Evolutionary conservation across 2,797 vertebrate species (phyloP), one percentile per base, ranked within the genome.

Genomic region (Hylomyscus alleni): DNA sequence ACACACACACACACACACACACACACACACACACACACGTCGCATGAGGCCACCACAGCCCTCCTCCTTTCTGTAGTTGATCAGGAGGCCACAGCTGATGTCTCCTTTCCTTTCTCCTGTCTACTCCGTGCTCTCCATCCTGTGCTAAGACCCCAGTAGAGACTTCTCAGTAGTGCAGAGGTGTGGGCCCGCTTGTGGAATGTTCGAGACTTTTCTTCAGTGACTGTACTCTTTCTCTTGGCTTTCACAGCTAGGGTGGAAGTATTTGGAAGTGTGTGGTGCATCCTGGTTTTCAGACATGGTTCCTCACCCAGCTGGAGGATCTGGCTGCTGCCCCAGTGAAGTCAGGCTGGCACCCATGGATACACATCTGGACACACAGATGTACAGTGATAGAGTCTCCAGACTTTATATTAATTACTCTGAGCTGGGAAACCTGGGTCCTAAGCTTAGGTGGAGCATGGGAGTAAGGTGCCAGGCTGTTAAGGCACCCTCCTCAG

Each of bases 41-140:
- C 47, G n/a, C 31, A 80, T n/a, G 11, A 81, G 44, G 20, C 19
- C 17, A 22, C 44, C 26, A 44, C 17, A 37, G 37, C 6, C 58
- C 24, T 11, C 58, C 24, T 50, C 44, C 83, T 5, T 7, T 50
- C 31, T 3, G n/a, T 2, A 8, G 0, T 4, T 0, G 72, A 47
- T 7, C 31, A 4, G 0, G 54, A 56, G 22, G 67, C 26, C 62
- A 13, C 0, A 2, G 58, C 7, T 3, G 14, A 0, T 0, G 0
- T 11, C 44, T 6, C 6, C 82, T 20, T n/a, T 50, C 10, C 58
- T 44, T 44, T 14, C 6, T 1, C 1, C 1, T 1, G 14, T 19
- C 31, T 6, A 0, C 6, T 5, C 69, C 9, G 11, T 20, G 40
- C 9, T 31, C 19, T 24, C 24, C 31, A 0, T 14, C 19, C 3